phyloP scores from a whole-genome alignment of 23 tunicate species.

The Clavelina lepadiformis region DNA sequence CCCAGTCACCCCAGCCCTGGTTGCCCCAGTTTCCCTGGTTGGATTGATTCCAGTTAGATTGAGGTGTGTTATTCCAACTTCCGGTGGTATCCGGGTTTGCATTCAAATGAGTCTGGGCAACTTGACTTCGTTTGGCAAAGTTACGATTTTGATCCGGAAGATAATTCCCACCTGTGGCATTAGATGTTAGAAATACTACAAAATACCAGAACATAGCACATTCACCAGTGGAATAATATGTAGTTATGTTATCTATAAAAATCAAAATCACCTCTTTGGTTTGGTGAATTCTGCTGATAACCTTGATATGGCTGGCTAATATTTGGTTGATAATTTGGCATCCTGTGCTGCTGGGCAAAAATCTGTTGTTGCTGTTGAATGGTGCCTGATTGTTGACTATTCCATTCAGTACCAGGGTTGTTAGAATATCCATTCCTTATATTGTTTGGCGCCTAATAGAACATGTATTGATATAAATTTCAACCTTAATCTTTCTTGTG shows the following conservation, averaged over 20 bases:
- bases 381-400: not conserved
- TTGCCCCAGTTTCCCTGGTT: constrained; percentile 15
- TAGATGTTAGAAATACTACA: not conserved
- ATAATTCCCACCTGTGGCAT: not conserved
- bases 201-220: not conserved
- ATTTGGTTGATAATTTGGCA: constrained; percentile 1
- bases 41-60: not conserved
- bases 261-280: constrained; percentile 27
- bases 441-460: too few species aligned
- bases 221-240: not conserved
- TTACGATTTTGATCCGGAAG: not conserved
- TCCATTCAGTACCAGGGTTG: too few species aligned
- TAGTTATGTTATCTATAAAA: not conserved
- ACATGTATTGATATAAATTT: too few species aligned
- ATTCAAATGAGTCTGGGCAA: constrained; percentile 8
- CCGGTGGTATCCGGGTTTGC: constrained; percentile 1
- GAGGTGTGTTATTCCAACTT: constrained; percentile 4
- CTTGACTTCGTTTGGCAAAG: not conserved
- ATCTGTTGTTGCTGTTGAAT: constrained; percentile 50
- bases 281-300: constrained; percentile 6
- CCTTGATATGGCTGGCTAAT: constrained; percentile 12
- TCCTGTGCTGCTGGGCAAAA: constrained; percentile 14
- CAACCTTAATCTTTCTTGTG: not conserved
- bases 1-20: constrained; percentile 60
- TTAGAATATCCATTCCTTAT: too few species aligned